Evolutionary conservation across 2,888 invertebrate genomes (phyloP).

Genomic region (Cyclophora punctaria): DNA sequence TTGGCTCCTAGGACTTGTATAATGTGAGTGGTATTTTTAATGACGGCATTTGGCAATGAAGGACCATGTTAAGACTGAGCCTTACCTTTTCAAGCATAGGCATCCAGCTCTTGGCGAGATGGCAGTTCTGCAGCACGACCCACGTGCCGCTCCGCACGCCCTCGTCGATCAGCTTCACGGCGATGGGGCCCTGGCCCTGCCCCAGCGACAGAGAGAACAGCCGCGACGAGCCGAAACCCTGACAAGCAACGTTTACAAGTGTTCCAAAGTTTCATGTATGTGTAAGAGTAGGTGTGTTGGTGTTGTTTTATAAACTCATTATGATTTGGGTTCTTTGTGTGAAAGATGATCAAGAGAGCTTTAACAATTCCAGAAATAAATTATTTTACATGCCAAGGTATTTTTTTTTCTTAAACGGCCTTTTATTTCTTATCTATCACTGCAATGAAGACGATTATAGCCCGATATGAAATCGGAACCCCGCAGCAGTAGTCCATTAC

Average conservation of each 20-base stretch:
- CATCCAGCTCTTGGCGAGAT: constrained; percentile 97
- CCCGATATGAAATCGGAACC: neutral
- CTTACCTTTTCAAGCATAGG: constrained; percentile 87
- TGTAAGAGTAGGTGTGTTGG: too few species aligned
- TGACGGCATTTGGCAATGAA: too few species aligned
- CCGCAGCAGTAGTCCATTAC: constrained; percentile 25
- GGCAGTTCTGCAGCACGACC: constrained; percentile 97
- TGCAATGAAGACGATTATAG: too few species aligned
- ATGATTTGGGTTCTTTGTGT: too few species aligned
- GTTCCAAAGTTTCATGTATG: too few species aligned
- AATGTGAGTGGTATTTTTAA: too few species aligned
- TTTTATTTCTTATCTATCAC: neutral
- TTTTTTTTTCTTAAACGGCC: too few species aligned
- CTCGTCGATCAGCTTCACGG: constrained; percentile 88
- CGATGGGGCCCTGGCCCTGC: constrained; percentile 95
- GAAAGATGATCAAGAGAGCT: too few species aligned
- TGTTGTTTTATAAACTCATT: too few species aligned
- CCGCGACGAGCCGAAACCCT: constrained; percentile 84
- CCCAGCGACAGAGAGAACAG: constrained; percentile 90
- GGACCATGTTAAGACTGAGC: neutral
- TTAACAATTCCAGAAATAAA: too few species aligned
- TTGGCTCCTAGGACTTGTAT: too few species aligned
- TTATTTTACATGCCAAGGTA: too few species aligned
- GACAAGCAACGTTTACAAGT: constrained; percentile 3
- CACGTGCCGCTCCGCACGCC: constrained; percentile 90